Evolutionary conservation across 2,888 invertebrate genomes (phyloP).

Genomic region (Mesochorus sp.): DNA sequence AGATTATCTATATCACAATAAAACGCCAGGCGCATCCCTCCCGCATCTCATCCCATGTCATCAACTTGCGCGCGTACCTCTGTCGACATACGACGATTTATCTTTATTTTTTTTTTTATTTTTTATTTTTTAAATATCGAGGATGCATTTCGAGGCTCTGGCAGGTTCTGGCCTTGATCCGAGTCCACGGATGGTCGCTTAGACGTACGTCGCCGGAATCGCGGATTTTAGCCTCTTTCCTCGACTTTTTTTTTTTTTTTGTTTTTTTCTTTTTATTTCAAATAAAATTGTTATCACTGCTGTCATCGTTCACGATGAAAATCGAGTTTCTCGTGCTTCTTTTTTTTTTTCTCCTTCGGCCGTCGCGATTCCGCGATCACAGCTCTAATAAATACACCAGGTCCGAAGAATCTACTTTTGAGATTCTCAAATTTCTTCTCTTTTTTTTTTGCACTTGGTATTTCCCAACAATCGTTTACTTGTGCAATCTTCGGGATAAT

Average conservation of each 20-base stretch:
- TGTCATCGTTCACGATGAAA: too few species aligned
- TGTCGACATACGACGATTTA: conserved; percentile 41
- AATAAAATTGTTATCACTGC: too few species aligned
- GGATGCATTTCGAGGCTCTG: conserved; percentile 75
- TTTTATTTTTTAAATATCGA: conserved; percentile 52
- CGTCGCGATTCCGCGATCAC: conserved; percentile 71
- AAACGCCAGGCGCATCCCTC: conserved; percentile 77
- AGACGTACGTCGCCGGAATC: conserved; percentile 67
- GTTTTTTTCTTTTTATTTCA: background rate
- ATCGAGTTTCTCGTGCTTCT: background rate
- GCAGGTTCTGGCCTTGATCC: conserved; percentile 78
- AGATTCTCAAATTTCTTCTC: conserved; percentile 59
- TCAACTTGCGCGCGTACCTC: conserved; percentile 65
- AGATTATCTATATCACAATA: conserved; percentile 80
- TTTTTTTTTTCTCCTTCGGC: conserved; percentile 35
- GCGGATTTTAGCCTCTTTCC: conserved; percentile 34
- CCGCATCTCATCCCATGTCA: conserved; percentile 64
- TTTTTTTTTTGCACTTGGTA: conserved; percentile 58
- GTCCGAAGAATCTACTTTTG: conserved; percentile 62
- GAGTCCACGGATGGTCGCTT: conserved; percentile 71
- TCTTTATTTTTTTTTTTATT: conserved; percentile 23
- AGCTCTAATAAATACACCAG: conserved; percentile 69
- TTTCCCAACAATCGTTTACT: conserved; percentile 42
- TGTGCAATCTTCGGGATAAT: background rate
- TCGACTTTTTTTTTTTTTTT: background rate